A percentile compares a stretch with the other conserved stretches of the same genome.
Evolutionary conservation across 2,113 vertebrate genomes (phyloP).

Genomic region (Phrynocephalus versicolor): DNA sequence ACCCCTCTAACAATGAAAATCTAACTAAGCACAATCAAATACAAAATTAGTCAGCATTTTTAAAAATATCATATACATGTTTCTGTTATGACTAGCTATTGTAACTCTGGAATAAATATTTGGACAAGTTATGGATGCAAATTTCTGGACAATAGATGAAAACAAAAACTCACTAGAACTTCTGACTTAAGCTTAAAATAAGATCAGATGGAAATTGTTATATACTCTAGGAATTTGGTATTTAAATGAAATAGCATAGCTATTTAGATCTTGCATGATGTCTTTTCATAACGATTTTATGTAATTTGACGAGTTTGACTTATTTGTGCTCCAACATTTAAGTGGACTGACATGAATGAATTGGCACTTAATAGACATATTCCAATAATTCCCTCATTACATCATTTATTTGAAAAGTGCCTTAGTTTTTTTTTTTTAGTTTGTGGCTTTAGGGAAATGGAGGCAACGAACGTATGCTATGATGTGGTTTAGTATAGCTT

Average conservation of each 20-base stretch:
- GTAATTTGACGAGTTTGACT: conserved; percentile 66
- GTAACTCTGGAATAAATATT: conserved; percentile 24
- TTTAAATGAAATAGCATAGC: conserved; percentile 53
- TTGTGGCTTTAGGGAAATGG: conserved; percentile 46
- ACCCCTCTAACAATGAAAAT: not conserved
- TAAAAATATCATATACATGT: not conserved
- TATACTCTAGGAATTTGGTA: conserved; percentile 65
- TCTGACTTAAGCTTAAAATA: conserved; percentile 51
- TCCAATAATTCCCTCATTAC: conserved; percentile 67
- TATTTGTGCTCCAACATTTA: conserved; percentile 62
- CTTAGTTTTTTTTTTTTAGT: conserved; percentile 65
- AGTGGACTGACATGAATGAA: conserved; percentile 61
- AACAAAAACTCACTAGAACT: conserved; percentile 53
- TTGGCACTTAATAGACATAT: conserved; percentile 62
- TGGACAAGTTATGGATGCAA: conserved; percentile 45
- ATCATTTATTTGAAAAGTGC: conserved; percentile 64
- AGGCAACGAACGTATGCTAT: conserved; percentile 52
- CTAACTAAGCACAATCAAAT: not conserved
- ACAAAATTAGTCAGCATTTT: not conserved
- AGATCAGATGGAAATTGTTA: conserved; percentile 72
- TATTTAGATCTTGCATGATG: conserved; percentile 66
- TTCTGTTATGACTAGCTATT: not conserved
- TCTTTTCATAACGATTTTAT: conserved; percentile 60
- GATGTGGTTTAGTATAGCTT: conserved; percentile 63
- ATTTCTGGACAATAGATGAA: conserved; percentile 49